Conservation (phyloP, 2,888 invertebrate genomes). For the Andricus quercusramuli region DNA sequence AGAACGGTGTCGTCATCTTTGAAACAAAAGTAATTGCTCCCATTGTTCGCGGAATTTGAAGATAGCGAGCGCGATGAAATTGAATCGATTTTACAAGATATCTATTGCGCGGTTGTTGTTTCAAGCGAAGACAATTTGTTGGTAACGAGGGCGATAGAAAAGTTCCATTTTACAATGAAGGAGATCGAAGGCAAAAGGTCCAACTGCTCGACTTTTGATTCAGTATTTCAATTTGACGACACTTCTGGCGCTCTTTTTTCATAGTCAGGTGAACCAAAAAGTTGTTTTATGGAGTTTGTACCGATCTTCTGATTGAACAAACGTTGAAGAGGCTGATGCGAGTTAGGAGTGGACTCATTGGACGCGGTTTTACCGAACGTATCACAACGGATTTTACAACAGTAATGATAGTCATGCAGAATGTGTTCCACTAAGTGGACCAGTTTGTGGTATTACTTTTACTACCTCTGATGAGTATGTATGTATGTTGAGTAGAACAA, state of each 20-base stretch:
- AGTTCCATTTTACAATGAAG: too few species aligned
- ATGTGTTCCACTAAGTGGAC: background rate
- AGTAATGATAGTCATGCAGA: slow-evolving; percentile 1
- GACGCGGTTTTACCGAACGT: background rate
- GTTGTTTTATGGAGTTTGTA: background rate
- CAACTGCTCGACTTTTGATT: too few species aligned
- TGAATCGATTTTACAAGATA: background rate
- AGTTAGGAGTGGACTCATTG: slow-evolving; percentile 6
- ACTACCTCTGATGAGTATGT: background rate
- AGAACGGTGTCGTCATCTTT: too few species aligned
- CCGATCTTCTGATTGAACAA: slow-evolving; percentile 24
- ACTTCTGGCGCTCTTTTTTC: background rate
- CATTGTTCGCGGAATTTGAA: background rate
- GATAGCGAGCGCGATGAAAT: too few species aligned
- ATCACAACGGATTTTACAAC: background rate
- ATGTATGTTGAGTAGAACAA: too few species aligned
- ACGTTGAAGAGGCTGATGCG: background rate
- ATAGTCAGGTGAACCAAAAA: background rate
- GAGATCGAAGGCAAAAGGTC: too few species aligned
- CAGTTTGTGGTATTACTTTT: background rate
- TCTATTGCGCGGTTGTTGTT: slow-evolving; percentile 3
- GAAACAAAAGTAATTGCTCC: too few species aligned
- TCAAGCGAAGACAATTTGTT: background rate
- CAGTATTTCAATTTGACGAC: too few species aligned
- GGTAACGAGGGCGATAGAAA: background rate